Base-by-base conservation (phyloP, 2,113 vertebrate species). In the Epinephelus moara region DNA sequence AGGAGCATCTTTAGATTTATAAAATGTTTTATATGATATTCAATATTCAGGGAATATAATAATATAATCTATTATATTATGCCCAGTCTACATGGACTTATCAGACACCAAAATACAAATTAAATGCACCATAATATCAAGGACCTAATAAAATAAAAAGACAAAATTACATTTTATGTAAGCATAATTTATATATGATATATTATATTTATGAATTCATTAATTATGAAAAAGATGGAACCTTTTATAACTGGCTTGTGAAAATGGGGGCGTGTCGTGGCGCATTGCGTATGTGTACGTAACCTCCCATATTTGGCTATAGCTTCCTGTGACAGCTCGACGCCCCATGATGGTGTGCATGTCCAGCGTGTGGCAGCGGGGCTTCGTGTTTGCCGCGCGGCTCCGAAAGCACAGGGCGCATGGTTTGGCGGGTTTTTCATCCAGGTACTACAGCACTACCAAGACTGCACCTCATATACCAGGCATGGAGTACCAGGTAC, bases 401-500 rank as follows among this genome's bases (percentile, higher is more conserved):
- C 60, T 93, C 57, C 18, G 69, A 21, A 42, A 55, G 56, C 73
- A 82, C 57, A 80, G 84, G 25, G 18, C 67, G 0, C 25, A 50
- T 19, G 15, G 30, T 17, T 63, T 73, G 2, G 82, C 68, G 72
- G 73, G 82, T 2, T 10, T 85, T 73, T 69, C 80, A 4, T 10
- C 47, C 60, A 37, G 77, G 49, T 14, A 55, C 18, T 92, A 81
- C 85, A 96, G 95, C 91, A 94, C 95, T 91, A 94, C 95, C 3
- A 92, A 95, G 80, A 90, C 95, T 1, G 97, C 95, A 0, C 94
- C 91, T 45, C 95, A 75, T 17, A 91, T 93, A 19, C 95, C 95
- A 1, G 92, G 93, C 56, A 97, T 97, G 97, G 97, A 98, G 75
- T 98, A 98, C 70, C 97, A 97, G 97, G 97, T 98, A 88, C 23